phyloP scores from a whole-genome alignment of 2,113 vertebrate species.

The Alces alces region DNA sequence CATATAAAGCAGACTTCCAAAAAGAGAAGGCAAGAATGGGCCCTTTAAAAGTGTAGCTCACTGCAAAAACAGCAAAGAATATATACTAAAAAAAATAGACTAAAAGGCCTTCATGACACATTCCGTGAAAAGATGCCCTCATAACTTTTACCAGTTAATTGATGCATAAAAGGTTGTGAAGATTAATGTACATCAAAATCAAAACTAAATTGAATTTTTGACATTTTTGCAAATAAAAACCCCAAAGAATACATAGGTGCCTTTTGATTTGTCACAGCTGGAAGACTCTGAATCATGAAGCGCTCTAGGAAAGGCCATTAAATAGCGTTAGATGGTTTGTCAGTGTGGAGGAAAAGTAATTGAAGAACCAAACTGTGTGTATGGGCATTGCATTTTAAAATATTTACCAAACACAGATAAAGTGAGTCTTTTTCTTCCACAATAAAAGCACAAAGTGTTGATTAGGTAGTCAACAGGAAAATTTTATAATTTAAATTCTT shows the following conservation, averaged over 20 bases:
- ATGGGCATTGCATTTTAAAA: slow-evolving; percentile 52
- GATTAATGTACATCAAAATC: slow-evolving; percentile 60
- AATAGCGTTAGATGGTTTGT: slow-evolving; percentile 53
- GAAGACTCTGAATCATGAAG: slow-evolving; percentile 63
- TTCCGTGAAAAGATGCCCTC: slow-evolving; percentile 33
- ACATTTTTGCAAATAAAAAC: slow-evolving; percentile 53
- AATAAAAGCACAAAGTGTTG: slow-evolving; percentile 2
- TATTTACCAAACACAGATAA: slow-evolving; percentile 53
- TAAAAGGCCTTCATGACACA: slow-evolving; percentile 40
- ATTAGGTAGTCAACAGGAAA: not conserved
- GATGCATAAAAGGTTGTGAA: slow-evolving; percentile 58
- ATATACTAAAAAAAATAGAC: not conserved
- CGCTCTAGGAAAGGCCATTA: slow-evolving; percentile 28
- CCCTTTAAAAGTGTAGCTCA: slow-evolving; percentile 25
- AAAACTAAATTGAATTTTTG: slow-evolving; percentile 72
- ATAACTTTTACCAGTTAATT: slow-evolving; percentile 60
- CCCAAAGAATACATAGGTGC: slow-evolving; percentile 55
- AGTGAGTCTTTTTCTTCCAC: not conserved
- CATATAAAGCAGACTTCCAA: not conserved
- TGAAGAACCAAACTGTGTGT: slow-evolving; percentile 45
- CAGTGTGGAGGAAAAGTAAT: slow-evolving; percentile 56
- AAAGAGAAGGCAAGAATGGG: not conserved
- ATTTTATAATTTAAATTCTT: slow-evolving; percentile 40
- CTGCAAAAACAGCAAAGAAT: slow-evolving; percentile 38
- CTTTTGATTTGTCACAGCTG: slow-evolving; percentile 66